Evolutionary conservation across 2,888 invertebrate genomes (phyloP), one percentile per base, ranked within the genome.

Genomic region (Meta bourneti): DNA sequence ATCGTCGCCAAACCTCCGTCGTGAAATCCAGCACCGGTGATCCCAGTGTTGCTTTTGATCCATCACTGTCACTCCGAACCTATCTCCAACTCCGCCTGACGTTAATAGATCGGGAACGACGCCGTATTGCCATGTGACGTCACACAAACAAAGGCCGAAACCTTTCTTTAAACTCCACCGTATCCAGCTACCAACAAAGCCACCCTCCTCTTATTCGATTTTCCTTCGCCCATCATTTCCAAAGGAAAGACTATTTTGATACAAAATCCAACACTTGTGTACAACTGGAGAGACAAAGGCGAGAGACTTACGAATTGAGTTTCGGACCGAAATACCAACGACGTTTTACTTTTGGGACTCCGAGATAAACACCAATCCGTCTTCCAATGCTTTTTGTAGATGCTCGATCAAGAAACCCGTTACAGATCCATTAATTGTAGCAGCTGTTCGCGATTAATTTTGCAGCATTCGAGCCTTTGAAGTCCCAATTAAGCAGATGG

Each of bases 21-120:
- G 48, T 61, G 82, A 90, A 90, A 83, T 71, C 71, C 52, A 34
- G 78, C 79, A 79, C 85, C 85, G 69, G 6, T 69, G 75, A 79
- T 84, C 84, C 72, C 78, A 70, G 85, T 90, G 85, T 90, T 81
- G 80, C 79, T 85, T 90, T 85, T 90, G 79, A 90, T 90, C 90
- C 85, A 90, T 90, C 90, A 90, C 74, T 90, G 90, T 90, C 90
- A 90, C 74, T 85, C 80, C 84, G 52, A 52, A 81, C 85, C 90
- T 85, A 85, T 90, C 90, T 85, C 90, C 85, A 85, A 78, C 85
- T 80, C 85, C 74, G 80, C 69, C 72, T 90, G 84, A 90, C 90
- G 85, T 90, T 90, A 90, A 90, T 90, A 90, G 90, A 90, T 90
- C 85, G 85, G 75, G 80, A 20, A 74, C 85, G 78, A 74, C 85